Evolutionary conservation across 1,140 invertebrate species (phyloP).

Genomic region (Lineus longissimus): DNA sequence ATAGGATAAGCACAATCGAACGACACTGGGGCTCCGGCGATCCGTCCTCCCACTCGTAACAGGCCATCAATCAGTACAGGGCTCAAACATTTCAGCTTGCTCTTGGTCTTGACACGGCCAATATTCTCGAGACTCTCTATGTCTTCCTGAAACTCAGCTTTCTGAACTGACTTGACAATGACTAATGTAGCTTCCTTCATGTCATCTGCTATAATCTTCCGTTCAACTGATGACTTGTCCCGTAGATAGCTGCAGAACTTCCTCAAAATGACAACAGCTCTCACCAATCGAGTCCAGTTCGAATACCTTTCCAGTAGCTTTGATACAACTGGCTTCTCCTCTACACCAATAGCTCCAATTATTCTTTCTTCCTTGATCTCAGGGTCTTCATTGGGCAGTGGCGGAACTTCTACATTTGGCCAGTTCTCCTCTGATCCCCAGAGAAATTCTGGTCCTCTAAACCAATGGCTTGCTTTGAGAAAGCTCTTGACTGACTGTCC

Average conservation of each 20-base stretch:
- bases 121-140: neutral
- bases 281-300: too few species aligned
- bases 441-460: neutral
- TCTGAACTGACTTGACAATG: slow-evolving; percentile 12
- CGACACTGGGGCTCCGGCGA: neutral
- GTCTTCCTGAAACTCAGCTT: slow-evolving; percentile 7
- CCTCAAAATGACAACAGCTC: too few species aligned
- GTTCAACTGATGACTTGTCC: too few species aligned
- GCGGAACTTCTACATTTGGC: neutral
- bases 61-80: slow-evolving; percentile 14
- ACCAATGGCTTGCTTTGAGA: neutral
- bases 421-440: neutral
- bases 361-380: too few species aligned
- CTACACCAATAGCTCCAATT: too few species aligned
- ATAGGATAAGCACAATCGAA: slow-evolving; percentile 10
- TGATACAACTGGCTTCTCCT: too few species aligned
- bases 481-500: slow-evolving; percentile 18
- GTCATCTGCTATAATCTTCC: neutral
- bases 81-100: slow-evolving; percentile 5
- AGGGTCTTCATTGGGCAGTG: too few species aligned
- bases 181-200: neutral
- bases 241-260: too few species aligned
- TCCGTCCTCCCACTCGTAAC: slow-evolving; percentile 5
- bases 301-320: too few species aligned
- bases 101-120: neutral